Base-by-base conservation (phyloP, 2,888 invertebrate genomes). In the Blomia tropicalis region DNA sequence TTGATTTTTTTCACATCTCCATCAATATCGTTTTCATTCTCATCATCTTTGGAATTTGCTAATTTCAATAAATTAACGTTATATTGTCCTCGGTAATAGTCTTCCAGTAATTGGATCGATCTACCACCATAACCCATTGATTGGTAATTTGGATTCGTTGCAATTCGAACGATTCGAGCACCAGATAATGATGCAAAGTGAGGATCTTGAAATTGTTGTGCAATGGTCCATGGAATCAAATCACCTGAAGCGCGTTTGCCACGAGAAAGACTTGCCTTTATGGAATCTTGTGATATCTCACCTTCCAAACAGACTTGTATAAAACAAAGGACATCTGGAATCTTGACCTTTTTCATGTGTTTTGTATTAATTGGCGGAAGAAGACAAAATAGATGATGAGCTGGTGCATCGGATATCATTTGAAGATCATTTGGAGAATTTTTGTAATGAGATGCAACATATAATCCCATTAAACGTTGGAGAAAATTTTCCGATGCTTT, bases 371-470 rank as follows among this genome's bases (percentile, higher is more conserved):
- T 81, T 0, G 96, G 95, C 0, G 87, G 87, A 66, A 96, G 77
- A 43, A 99, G 77, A 68, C 92, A 93, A 76, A 96, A 99, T 62
- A 99, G 75, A 73, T 93, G 89, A 76, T 99, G 98, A 1, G 93
- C 93, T 0, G 98, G 96, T 19, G 98, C 96, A 76, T 99, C 98
- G 17, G 95, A 91, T 77, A 99, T 80, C 80, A 98, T 83, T 77
- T 98, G 96, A 44, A 98, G 78, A 77, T 99, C 98, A 76, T 99
- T 95, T 0, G 98, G 98, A 63, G 88, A 88, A 77, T 98, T 99
- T 83, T 96, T 98, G 73, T 99, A 98, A 77, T 98, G 98, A 4
- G 96, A 95, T 0, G 98, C 83, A 0, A 96, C 96, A 73, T 91
- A 95, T 47, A 99, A 82, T 17, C 90, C 82, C 67, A 98, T 89